Evolutionary conservation across 2,113 vertebrate species (phyloP), one percentile per base, ranked within the genome.

Genomic region (Bubo scandiacus): DNA sequence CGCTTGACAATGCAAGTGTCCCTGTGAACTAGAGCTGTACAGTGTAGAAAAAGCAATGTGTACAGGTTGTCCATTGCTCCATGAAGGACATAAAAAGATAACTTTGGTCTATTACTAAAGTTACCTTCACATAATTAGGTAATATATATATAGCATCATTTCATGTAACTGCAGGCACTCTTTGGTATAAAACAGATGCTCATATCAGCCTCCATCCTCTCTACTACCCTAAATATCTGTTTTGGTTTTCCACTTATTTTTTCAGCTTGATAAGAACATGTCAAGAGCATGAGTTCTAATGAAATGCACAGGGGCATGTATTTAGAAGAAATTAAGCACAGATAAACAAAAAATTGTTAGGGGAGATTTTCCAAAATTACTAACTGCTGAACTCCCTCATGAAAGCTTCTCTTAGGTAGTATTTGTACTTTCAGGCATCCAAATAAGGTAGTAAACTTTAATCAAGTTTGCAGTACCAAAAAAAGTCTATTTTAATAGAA

Each of bases 1-100:
- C 59, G 12, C 14, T 30, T 67, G 71, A 34, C 25, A 38, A 11
- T 1, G 0, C 30, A 40, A 23, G 2, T 5, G 5, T 25, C 27
- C 6, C 2, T 23, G 0, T 12, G 40, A 9, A 27, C 19, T n/a
- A 19, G 32, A 45, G 25, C 1, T 52, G 10, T 30, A 15, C 25
- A 49, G 21, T 8, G 11, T 18, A 42, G 47, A 51, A 59, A 29
- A 57, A 58, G n/a, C 9, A 52, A 14, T 12, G 9, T 1, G 12
- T 42, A 27, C 27, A 82, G 26, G 32, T 42, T 68, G 26, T 51
- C 29, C 22, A 40, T 30, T 74, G 20, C 7, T 43, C 20, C 59
- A 43, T 29, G 67, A 68, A 73, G 10, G 10, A n/a, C 40, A 51
- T 47, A 12, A 67, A 78, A 75, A 71, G 13, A 13, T 30, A 47